Base-by-base conservation (phyloP, 2,888 invertebrate species). In the Tuta absoluta region DNA sequence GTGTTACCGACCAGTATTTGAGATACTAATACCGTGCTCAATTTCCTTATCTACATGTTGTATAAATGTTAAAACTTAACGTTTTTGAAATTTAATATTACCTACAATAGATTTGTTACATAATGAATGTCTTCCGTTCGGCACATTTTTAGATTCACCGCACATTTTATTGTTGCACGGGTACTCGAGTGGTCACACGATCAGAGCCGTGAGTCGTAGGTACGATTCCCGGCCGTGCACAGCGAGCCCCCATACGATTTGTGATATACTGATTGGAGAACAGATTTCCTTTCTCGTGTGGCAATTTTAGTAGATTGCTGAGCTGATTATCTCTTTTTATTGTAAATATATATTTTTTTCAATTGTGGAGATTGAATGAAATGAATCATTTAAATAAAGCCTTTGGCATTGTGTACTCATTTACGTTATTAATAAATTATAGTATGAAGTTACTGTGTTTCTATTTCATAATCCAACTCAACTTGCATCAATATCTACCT, bases 41-140 rank as follows among this genome's bases (percentile, higher is more conserved):
- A 91, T 90, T 86, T 86, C 89, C 86, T 82, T 88, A 83, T 87
- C 81, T 87, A 79, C 89, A 84, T 85, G 85, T 88, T 87, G 85
- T 91, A 66, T 63, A 21, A 87, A 87, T 85, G 85, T 90, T 87
- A 80, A 85, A 82, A 77, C 70, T 82, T 80, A 84, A 85, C 82
- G 81, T 86, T 89, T 88, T 85, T 81, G 76, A 82, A 83, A 84
- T 78, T 80, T 72, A 80, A 78, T 78, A 76, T 85, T 78, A 84
- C 82, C 79, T 97, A 96, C 94, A 96, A 96, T 93, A 95, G 96
- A 93, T 97, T 97, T 93, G 95, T 97, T 92, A 97, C 96, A 85
- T 97, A 97, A 92, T 97, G 78, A 87, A 89, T 85, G 92, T 92
- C 92, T 92, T 92, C 92, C 92, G 92, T 92, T 92, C 73, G 85